phyloP scores from a whole-genome alignment of 1,140 invertebrate genomes.

The Phymastichus coffea region DNA sequence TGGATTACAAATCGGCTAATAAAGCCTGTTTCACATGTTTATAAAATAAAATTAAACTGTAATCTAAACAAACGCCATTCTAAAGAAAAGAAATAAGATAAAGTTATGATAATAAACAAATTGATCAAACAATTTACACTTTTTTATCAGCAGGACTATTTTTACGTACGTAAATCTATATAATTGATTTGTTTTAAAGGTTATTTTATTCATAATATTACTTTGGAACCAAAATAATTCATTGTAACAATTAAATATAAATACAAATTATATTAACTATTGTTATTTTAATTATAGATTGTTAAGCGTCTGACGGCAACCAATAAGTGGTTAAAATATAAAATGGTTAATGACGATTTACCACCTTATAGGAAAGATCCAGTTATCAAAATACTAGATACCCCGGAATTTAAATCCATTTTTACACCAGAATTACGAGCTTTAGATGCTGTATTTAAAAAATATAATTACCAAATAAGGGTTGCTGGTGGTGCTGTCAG shows the following conservation, averaged over 20 bases:
- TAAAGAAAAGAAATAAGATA: too few species aligned
- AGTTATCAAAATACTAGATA: constrained; percentile 68
- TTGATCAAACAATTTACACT: not conserved
- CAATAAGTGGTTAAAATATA: constrained; percentile 34
- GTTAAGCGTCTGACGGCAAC: constrained; percentile 18
- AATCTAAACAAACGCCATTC: too few species aligned
- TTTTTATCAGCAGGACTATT: not conserved
- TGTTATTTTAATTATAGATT: constrained; percentile 31
- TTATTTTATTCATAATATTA: not conserved
- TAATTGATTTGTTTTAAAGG: not conserved
- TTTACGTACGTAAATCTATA: constrained; percentile 13
- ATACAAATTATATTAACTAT: too few species aligned
- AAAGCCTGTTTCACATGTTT: too few species aligned
- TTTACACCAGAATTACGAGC: constrained; percentile 78
- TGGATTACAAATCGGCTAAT: too few species aligned
- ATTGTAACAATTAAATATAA: too few species aligned
- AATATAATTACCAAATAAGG: constrained; percentile 82
- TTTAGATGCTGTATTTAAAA: constrained; percentile 74
- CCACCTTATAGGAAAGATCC: constrained; percentile 64
- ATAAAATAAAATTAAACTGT: too few species aligned
- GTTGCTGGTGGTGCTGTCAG: constrained; percentile 95
- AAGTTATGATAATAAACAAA: too few species aligned
- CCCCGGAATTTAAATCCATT: constrained; percentile 73
- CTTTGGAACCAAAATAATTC: too few species aligned
- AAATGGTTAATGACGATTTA: constrained; percentile 31